These are phyloP conservation scores for Parascotia fuliginaria DNA, from an alignment of 2,888 invertebrate genomes.

Conservation along the genomic window DNA sequence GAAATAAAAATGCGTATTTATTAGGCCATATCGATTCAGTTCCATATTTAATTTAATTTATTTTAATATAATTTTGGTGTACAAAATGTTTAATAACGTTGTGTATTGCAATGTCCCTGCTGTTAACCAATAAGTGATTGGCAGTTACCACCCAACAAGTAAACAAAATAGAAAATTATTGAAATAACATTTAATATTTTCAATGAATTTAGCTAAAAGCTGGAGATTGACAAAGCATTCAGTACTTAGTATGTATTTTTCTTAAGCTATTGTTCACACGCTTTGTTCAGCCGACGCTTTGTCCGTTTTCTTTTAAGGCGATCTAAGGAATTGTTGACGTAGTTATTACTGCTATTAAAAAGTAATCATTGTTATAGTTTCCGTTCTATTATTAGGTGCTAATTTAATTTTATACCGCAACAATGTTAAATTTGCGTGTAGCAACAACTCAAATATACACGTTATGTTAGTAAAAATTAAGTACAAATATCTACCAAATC, in stretches of 20 bases:
- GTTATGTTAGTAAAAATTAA: neutral
- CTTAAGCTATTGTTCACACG: constrained; percentile 57
- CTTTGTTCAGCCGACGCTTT: constrained; percentile 56
- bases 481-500: neutral
- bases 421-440: neutral
- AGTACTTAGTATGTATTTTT: constrained; percentile 50
- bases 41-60: too few species aligned
- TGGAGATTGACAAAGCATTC: constrained; percentile 47
- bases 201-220: constrained; percentile 45
- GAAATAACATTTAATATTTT: constrained; percentile 33
- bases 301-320: constrained; percentile 57
- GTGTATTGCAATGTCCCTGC: too few species aligned
- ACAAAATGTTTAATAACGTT: too few species aligned
- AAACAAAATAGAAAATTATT: constrained; percentile 25
- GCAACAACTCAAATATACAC: neutral
- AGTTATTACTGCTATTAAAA: constrained; percentile 50
- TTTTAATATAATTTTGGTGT: too few species aligned
- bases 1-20: constrained; percentile 1
- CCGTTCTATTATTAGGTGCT: constrained; percentile 13
- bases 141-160: constrained; percentile 8
- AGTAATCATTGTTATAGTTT: constrained; percentile 32
- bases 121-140: constrained; percentile 21
- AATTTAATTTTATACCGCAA: constrained; percentile 8
- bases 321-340: constrained; percentile 49
- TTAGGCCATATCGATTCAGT: too few species aligned